These are phyloP conservation scores for Lacerta bilineata DNA, from an alignment of 2,797 vertebrate genomes.

Conservation along the genomic window DNA sequence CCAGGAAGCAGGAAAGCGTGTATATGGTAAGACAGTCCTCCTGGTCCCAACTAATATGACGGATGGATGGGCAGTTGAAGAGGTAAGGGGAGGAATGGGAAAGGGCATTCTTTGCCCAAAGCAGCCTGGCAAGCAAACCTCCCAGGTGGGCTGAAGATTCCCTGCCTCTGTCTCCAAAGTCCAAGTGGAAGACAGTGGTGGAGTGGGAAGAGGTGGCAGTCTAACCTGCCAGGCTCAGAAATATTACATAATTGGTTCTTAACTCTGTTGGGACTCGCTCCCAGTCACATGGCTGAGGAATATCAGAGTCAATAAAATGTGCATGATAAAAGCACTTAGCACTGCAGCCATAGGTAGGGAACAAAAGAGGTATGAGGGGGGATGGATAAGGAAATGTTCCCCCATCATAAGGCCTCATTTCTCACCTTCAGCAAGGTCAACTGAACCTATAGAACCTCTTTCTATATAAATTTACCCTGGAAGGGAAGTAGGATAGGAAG, in stretches of 20 bases:
- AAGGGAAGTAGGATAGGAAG: not conserved
- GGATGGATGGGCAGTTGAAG: too few relatives aligned
- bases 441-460: not conserved
- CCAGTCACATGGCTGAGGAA: not conserved
- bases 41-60: too few relatives aligned
- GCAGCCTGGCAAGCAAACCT: too few relatives aligned
- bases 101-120: too few relatives aligned
- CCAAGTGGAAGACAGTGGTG: not conserved
- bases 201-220: not conserved
- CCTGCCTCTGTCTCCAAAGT: too few relatives aligned
- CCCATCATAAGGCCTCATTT: not conserved
- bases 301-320: not conserved
- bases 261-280: too few relatives aligned
- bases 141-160: too few relatives aligned
- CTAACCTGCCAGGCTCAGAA: not conserved
- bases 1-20: not conserved
- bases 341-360: not conserved
- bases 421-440: constrained; percentile 30
- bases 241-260: not conserved
- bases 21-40: too few relatives aligned
- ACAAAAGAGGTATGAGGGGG: not conserved
- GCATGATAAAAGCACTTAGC: constrained; percentile 1
- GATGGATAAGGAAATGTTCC: not conserved
- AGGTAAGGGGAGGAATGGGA: too few relatives aligned
- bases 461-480: too few relatives aligned